Evolutionary conservation across 2,888 invertebrate species (phyloP).

Genomic region (Sarcophaga carnaria): DNA sequence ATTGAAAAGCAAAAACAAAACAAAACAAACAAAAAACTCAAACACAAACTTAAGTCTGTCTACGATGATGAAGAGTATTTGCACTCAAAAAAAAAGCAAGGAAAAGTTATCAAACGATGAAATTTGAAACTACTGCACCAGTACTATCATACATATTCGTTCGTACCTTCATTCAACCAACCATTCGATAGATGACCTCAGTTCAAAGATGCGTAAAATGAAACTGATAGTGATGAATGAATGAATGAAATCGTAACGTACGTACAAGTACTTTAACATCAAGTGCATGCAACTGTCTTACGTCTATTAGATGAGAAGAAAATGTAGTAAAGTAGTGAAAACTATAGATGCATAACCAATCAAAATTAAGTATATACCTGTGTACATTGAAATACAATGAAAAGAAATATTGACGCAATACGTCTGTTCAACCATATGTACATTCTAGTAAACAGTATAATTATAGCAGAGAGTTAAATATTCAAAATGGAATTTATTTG

Average conservation of each 20-base stretch:
- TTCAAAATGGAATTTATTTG: too few species aligned
- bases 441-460: too few species aligned
- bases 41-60: background rate
- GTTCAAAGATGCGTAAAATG: constrained; percentile 64
- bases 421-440: too few species aligned
- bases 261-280: background rate
- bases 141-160: background rate
- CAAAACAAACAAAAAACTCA: background rate
- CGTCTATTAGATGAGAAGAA: background rate
- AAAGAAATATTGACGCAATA: constrained; percentile 41
- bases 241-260: background rate
- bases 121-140: constrained; percentile 42
- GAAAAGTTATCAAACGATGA: constrained; percentile 25
- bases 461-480: too few species aligned
- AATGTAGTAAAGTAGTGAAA: background rate
- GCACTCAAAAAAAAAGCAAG: background rate
- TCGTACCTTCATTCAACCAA: background rate
- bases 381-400: constrained; percentile 30
- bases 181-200: constrained; percentile 54
- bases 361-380: background rate
- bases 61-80: background rate
- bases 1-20: constrained; percentile 14
- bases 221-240: constrained; percentile 57
- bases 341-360: background rate
- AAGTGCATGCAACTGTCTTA: background rate